phyloP scores from a whole-genome alignment of 1,140 invertebrate species.

The Hirudo medicinalis region DNA sequence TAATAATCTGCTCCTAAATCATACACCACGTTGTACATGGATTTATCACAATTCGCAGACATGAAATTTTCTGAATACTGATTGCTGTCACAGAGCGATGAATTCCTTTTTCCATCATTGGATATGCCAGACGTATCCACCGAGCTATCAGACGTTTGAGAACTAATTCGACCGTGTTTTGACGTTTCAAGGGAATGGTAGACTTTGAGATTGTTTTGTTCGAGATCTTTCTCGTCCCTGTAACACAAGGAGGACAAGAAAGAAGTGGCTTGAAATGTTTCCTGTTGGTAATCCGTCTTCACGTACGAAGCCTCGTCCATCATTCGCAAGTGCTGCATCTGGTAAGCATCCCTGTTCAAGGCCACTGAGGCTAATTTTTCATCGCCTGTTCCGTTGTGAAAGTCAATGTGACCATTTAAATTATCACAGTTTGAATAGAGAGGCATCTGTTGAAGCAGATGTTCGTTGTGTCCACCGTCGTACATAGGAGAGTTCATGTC shows the following conservation, averaged over 20 bases:
- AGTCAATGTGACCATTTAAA: not conserved
- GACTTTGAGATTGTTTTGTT: not conserved
- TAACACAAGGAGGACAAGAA: slow-evolving; percentile 8
- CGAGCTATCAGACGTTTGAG: not conserved
- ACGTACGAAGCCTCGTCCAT: not conserved
- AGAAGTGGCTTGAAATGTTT: slow-evolving; percentile 5
- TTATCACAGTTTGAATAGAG: slow-evolving; percentile 9
- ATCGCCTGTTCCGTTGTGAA: not conserved
- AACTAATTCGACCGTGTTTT: not conserved
- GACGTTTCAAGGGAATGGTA: slow-evolving; percentile 7
- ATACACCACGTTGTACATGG: not conserved
- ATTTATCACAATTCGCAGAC: not conserved
- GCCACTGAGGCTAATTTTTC: not conserved
- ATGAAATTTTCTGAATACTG: slow-evolving; percentile 6
- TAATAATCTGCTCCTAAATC: slow-evolving; percentile 8
- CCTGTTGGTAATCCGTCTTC: slow-evolving; percentile 1
- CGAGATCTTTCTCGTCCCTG: slow-evolving; percentile 3
- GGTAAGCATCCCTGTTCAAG: not conserved
- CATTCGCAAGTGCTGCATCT: no score
- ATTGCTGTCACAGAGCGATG: no score
- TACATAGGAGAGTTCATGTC: not conserved
- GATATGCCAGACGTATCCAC: not conserved
- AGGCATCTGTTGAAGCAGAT: not conserved
- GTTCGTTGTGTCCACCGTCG: not conserved
- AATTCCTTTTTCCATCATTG: not conserved